phyloP scores from a whole-genome alignment of 2,888 invertebrate genomes.

The Coremacera marginata region DNA sequence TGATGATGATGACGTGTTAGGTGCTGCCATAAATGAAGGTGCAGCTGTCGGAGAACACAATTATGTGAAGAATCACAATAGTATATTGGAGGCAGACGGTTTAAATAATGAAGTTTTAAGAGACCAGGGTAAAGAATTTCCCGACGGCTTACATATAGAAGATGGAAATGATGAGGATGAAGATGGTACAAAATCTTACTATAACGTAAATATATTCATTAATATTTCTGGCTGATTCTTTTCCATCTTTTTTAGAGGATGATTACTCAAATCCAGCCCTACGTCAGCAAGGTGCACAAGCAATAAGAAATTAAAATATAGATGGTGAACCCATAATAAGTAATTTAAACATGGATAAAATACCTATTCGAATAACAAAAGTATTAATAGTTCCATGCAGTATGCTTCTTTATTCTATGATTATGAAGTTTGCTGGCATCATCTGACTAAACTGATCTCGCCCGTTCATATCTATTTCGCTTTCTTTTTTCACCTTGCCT shows the following conservation, averaged over 20 bases:
- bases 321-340: not conserved
- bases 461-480: too few relatives aligned
- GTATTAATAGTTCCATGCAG: too few relatives aligned
- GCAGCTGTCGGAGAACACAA: conserved; percentile 56
- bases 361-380: too few relatives aligned
- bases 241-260: conserved; percentile 66
- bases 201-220: not conserved
- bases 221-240: not conserved
- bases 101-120: conserved; percentile 70
- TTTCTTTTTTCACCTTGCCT: too few relatives aligned
- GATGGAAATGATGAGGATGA: conserved; percentile 69
- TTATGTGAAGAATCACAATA: conserved; percentile 57
- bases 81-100: conserved; percentile 65
- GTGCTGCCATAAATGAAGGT: conserved; percentile 51
- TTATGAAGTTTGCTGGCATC: not conserved
- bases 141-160: conserved; percentile 67
- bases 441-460: too few relatives aligned
- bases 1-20: conserved; percentile 48
- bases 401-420: not conserved
- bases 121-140: conserved; percentile 68
- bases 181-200: conserved; percentile 66
- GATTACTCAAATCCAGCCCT: conserved; percentile 70
- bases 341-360: not conserved
- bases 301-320: conserved; percentile 68
- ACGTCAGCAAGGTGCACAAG: conserved; percentile 70